Conservation (phyloP, 2,113 vertebrate genomes). For the Ammodytes marinus region DNA sequence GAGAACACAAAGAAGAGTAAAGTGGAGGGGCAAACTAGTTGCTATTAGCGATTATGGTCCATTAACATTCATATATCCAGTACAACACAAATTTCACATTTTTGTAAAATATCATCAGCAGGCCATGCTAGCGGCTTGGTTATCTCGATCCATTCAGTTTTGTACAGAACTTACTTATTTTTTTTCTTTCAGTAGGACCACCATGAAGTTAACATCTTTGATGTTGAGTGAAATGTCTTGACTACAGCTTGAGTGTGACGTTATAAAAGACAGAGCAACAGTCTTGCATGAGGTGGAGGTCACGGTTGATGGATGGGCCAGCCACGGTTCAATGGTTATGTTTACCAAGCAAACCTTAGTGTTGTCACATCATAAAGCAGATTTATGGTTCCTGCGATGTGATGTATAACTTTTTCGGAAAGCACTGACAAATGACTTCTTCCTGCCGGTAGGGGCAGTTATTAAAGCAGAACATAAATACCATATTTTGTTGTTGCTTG, state of each 20-base stretch:
- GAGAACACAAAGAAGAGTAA: too few species aligned
- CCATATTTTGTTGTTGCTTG: too few species aligned
- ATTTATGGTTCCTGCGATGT: too few species aligned
- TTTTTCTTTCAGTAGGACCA: too few species aligned
- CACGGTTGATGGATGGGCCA: not conserved
- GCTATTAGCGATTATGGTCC: not conserved
- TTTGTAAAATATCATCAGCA: not conserved
- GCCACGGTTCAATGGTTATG: not conserved
- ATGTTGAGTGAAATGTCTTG: not conserved
- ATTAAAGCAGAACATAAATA: too few species aligned
- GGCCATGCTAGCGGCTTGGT: not conserved
- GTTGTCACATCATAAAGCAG: not conserved
- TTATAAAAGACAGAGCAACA: not conserved
- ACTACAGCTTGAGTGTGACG: not conserved
- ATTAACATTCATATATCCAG: not conserved
- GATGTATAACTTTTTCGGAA: too few species aligned
- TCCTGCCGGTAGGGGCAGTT: too few species aligned
- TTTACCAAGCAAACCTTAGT: not conserved
- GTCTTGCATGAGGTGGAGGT: not conserved
- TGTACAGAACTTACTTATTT: not conserved
- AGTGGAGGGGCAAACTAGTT: not conserved
- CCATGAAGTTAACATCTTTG: not conserved
- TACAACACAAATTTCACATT: not conserved
- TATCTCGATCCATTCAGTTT: not conserved
- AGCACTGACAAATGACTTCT: too few species aligned